Evolutionary conservation across 1,140 invertebrate species (phyloP), one percentile per base, ranked within the genome.

Genomic region (Drosophila lowei): DNA sequence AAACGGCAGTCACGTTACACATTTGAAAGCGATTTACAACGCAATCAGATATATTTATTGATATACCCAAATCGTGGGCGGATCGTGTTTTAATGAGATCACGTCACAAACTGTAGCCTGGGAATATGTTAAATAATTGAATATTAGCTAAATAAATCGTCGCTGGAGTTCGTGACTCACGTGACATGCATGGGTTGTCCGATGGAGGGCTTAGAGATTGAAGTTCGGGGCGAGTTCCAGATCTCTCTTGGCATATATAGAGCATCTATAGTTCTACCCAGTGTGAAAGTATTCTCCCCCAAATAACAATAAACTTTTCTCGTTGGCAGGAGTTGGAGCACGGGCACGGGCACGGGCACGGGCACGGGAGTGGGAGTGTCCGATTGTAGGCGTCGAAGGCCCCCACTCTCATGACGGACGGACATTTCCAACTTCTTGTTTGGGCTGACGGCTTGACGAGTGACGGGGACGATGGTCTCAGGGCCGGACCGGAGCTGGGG

Each of bases 371-470:
- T 4, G 48, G 38, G 21, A 9, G 52, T 52, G 64, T 18, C 56
- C 21, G 21, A 46, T 6, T 1, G 25, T 2, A 30, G 30, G 30
- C 30, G 28, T 28, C 28, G 6, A 28, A 1, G 2, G 30, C 30
- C 8, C 30, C 70, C 72, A 52, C 78, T 61, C 68, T 64, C 71
- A 64, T 65, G 67, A 61, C 44, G 56, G 67, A 58, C 44, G 56
- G 72, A 53, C 79, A 68, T 84, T 74, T 77, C 57, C 60, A 79
- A 77, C 79, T 85, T 80, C 48, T 72, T 66, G 60, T 43, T 30
- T 38, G 65, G 77, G 59, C 61, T 81, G 79, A 56, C 53, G 30
- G 30, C 30, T 8, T 9, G 30, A 30, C 30, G 30, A 30, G 30
- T 30, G 7, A 30, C 30, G 8, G 28, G 28, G 30, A 30, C 30